Base-by-base conservation (phyloP, 2,113 vertebrate genomes). In the Gymnobelideus leadbeateri region DNA sequence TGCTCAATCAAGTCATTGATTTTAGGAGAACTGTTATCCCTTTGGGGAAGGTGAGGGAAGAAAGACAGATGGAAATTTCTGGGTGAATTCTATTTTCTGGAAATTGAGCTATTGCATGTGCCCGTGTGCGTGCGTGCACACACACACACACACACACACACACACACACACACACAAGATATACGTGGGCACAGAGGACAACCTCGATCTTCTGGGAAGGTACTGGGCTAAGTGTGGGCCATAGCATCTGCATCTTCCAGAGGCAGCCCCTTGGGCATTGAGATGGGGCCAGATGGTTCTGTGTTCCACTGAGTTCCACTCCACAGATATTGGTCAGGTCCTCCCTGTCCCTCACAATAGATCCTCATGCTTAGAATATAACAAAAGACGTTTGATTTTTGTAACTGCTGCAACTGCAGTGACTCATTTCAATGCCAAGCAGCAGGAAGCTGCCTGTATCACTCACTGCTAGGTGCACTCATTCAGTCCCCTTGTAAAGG, bases 301-400 rank as follows among this genome's bases (percentile, higher is more conserved):
- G 94, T 92, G 94, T 94, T 92, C 54, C 89, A 94, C 93, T 16
- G 57, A 1, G 51, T 1, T 21, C 95, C n/a, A 6, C 91, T 95
- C 90, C 61, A 24, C 93, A 89, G 97, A 93, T 26, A 77, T 89
- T 94, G 51, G 90, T 91, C 92, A 92, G 91, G 91, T 92, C 53
- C 96, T n/a, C 68, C 53, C 95, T 95, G 91, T 94, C 89, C 91
- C 93, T 92, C 0, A 21, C 91, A 0, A 25, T 43, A 96, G 94
- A 19, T 95, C 91, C 84, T 96, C 94, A 11, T 89, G 96, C 95
- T 96, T 93, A 92, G 95, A 97, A 54, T 94, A 97, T 96, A 97
- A 97, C 97, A 98, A 98, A 98, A 93, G 93, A 92, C 91, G 95
- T 92, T 96, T 97, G 97, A 95, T 97, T 96, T 96, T 97, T 96